phyloP scores from a whole-genome alignment of 2,113 vertebrate species.

The Leucosticte australis region DNA sequence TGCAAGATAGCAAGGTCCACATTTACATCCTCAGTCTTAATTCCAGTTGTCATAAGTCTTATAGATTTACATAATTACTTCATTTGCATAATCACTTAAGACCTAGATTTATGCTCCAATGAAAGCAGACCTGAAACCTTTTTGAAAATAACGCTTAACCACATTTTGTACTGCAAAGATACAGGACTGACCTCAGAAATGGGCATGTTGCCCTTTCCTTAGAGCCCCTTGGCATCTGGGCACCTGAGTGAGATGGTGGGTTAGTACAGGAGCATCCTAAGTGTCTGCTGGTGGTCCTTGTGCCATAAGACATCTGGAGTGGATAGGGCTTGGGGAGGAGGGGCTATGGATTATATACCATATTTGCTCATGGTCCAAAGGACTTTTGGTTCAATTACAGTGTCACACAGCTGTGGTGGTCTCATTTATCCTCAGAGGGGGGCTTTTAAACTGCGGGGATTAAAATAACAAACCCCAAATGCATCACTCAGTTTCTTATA shows the following conservation, averaged over 20 bases:
- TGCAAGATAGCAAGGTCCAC: not conserved
- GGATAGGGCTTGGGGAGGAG: not conserved
- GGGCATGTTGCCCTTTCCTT: not conserved
- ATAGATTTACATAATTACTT: slow-evolving; percentile 30
- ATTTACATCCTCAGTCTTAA: slow-evolving; percentile 6
- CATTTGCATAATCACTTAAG: slow-evolving; percentile 31
- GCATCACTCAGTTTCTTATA: not conserved
- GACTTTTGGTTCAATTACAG: not conserved
- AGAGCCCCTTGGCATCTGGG: not conserved
- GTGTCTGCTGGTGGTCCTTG: not conserved
- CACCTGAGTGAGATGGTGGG: not conserved
- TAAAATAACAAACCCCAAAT: not conserved
- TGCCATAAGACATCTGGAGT: not conserved
- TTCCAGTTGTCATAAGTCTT: slow-evolving; percentile 9
- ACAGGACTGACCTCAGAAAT: not conserved
- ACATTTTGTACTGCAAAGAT: not conserved
- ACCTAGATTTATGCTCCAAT: not conserved
- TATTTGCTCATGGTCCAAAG: not conserved
- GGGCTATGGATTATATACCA: not conserved
- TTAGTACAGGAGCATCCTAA: not conserved
- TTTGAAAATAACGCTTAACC: not conserved
- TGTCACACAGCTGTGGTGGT: not conserved
- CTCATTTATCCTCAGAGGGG: not conserved
- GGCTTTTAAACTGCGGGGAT: not conserved
- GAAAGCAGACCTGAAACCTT: not conserved